Percentiles rank a stretch among this genome's conserved stretches.
These are phyloP conservation scores for Bellardia pandia DNA, from an alignment of 2,888 invertebrate genomes.

Conservation along the genomic window DNA sequence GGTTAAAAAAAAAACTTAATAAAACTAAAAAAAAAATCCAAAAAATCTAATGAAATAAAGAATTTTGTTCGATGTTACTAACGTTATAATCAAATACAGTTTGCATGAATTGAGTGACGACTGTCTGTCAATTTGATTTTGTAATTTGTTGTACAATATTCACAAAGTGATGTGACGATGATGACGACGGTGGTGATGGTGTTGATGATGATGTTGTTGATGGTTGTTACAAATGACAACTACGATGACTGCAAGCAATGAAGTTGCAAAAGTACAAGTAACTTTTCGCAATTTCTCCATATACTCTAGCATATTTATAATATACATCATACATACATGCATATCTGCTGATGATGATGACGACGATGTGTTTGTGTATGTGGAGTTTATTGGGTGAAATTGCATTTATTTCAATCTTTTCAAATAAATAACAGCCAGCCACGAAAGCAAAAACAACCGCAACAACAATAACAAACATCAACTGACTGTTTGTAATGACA, in stretches of 20 bases:
- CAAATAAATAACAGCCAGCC: slow-evolving; percentile 41
- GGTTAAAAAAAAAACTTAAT: slow-evolving; percentile 4
- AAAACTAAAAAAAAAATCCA: slow-evolving; percentile 9
- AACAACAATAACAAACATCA: slow-evolving; percentile 15
- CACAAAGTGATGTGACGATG: slow-evolving; percentile 51
- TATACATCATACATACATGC: too few relatives aligned
- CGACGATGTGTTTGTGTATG: background rate
- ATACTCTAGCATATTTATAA: background rate
- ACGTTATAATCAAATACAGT: slow-evolving; percentile 61
- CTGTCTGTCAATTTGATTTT: slow-evolving; percentile 70
- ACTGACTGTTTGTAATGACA: slow-evolving; percentile 1
- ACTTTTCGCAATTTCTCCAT: slow-evolving; percentile 20
- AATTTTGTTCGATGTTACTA: slow-evolving; percentile 41
- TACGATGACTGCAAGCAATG: background rate
- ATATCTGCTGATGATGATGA: background rate
- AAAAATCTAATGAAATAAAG: slow-evolving; percentile 63
- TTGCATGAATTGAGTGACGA: slow-evolving; percentile 63
- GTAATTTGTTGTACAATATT: slow-evolving; percentile 69
- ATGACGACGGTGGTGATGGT: slow-evolving; percentile 22
- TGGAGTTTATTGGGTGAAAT: slow-evolving; percentile 58
- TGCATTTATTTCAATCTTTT: slow-evolving; percentile 59
- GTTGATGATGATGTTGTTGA: slow-evolving; percentile 30
- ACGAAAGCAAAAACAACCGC: background rate
- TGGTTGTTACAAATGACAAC: slow-evolving; percentile 34
- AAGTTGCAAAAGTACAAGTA: slow-evolving; percentile 7